phyloP scores from a whole-genome alignment of 2,888 invertebrate genomes.

The Smittia sp. region DNA sequence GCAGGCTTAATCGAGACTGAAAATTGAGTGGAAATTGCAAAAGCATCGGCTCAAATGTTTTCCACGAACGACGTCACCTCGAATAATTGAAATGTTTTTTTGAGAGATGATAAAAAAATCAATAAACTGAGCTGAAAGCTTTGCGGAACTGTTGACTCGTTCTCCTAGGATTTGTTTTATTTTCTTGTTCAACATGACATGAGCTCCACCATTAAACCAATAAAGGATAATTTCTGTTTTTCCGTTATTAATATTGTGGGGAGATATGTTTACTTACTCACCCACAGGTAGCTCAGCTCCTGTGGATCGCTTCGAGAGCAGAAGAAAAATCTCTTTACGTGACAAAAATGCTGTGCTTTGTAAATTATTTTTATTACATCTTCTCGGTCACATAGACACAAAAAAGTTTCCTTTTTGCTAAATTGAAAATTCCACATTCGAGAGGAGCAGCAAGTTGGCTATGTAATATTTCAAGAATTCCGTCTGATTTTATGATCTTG shows the following conservation, averaged over 20 bases:
- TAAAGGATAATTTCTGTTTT: slow-evolving; percentile 34
- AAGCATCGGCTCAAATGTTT: background rate
- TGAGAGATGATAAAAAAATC: background rate
- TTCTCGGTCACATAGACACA: slow-evolving; percentile 21
- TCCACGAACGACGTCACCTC: background rate
- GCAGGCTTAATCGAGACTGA: background rate
- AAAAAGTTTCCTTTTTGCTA: slow-evolving; percentile 23
- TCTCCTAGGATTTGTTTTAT: background rate
- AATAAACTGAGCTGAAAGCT: background rate
- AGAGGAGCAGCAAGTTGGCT: background rate
- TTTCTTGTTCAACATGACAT: slow-evolving; percentile 26
- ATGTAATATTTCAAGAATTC: slow-evolving; percentile 10
- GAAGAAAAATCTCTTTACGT: slow-evolving; percentile 11
- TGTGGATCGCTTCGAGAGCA: background rate
- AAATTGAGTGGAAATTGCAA: slow-evolving; percentile 22
- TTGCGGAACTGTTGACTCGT: background rate
- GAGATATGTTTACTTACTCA: slow-evolving; percentile 25
- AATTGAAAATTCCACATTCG: slow-evolving; percentile 34
- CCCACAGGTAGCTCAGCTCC: slow-evolving; percentile 18
- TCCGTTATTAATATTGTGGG: slow-evolving; percentile 33
- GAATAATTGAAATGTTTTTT: background rate
- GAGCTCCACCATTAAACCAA: slow-evolving; percentile 18
- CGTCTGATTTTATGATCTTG: slow-evolving; percentile 15
- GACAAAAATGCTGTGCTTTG: background rate
- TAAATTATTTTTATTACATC: slow-evolving; percentile 11